Conservation (phyloP, 2,113 vertebrate species). For the Mesoclemmys tuberculata region DNA sequence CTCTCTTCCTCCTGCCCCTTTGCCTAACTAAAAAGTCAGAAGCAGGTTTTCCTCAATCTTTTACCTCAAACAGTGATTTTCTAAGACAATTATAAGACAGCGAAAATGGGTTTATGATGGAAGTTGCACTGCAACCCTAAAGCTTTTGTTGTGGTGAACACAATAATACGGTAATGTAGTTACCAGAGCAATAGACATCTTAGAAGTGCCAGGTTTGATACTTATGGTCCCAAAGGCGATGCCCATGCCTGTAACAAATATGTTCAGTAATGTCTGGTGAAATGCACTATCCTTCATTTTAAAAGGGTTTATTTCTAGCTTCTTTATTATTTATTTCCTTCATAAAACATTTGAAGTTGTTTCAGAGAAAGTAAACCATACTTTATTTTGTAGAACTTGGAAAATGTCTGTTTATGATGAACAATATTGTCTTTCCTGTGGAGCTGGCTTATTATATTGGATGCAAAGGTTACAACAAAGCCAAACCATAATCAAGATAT, state of each 20-base stretch:
- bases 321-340: neutral
- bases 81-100: neutral
- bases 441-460: neutral
- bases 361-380: neutral
- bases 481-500: neutral
- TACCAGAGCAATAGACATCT: neutral
- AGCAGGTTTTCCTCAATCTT: neutral
- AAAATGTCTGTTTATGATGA: conserved; percentile 8
- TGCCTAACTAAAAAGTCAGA: rapidly evolving
- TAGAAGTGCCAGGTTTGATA: neutral
- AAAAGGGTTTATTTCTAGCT: neutral
- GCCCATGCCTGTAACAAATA: neutral
- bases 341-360: neutral
- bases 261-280: neutral
- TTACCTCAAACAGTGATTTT: neutral
- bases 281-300: neutral
- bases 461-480: neutral
- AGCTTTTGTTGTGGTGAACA: neutral
- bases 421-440: neutral
- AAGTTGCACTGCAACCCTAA: neutral
- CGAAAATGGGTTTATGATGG: neutral
- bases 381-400: neutral
- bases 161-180: neutral
- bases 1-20: neutral
- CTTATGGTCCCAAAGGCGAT: neutral